Base-by-base conservation (phyloP, 2,113 vertebrate genomes). In the Heterotilapia buettikoferi region DNA sequence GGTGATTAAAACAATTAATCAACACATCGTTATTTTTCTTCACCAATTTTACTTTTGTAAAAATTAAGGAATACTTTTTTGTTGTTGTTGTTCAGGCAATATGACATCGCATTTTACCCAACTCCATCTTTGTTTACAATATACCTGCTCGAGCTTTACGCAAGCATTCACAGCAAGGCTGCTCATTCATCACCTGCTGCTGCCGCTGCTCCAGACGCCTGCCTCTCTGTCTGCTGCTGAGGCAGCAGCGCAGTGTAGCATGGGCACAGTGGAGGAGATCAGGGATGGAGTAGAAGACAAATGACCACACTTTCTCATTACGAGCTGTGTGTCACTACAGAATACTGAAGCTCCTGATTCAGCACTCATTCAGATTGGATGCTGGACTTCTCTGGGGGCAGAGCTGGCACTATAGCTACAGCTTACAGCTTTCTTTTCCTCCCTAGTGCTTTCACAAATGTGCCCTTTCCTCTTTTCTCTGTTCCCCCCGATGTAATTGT, bases 281-380 rank as follows among this genome's bases (percentile, higher is more conserved):
- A 45, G 80, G 86, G 86, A 90, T 88, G 80, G 89, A 86, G 84
- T 45, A 56, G 84, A 94, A 96, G 95, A 97, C 93, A 93, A 96
- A 97, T 96, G 93, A 92, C 88, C 88, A 82, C 52, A 61, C 82
- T 91, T 86, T 93, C 86, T 96, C 92, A 94, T 95, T 95, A 94
- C 90, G 91, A 94, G 91, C 73, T 88, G 73, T 80, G 92, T 88
- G 89, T 90, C 50, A 54, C 92, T 85, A 12, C 82, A 81, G 89
- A 93, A 92, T 88, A 91, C 89, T 38, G 47, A 84, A 84, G 83
- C 82, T 61, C 89, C 93, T 96, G 95, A 96, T 86, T 96, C 96
- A 96, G 96, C 95, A 92, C 92, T 95, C 91, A 71, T 53, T 87
- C 43, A 57, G 45, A 91, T 92, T 92, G 90, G 86, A 87, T 89